These are phyloP conservation scores for Ecliptopera silaceata DNA, from an alignment of 2,888 invertebrate genomes.

Conservation along the genomic window DNA sequence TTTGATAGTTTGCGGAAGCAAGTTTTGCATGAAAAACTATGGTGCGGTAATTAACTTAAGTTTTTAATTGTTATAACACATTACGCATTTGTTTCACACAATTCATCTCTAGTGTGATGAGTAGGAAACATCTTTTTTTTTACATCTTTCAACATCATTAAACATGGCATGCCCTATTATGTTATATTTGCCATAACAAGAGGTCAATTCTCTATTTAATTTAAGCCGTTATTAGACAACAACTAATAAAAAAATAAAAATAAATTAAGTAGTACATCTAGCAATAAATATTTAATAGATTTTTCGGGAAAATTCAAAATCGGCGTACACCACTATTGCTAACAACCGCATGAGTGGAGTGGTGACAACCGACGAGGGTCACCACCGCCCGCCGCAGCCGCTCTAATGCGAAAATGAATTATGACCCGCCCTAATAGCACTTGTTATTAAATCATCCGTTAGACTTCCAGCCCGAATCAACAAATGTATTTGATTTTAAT, in stretches of 20 bases:
- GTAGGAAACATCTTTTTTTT: too few relatives aligned
- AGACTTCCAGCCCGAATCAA: conserved; percentile 28
- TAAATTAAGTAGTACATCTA: too few relatives aligned
- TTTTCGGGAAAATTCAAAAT: background rate
- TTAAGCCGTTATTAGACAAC: too few relatives aligned
- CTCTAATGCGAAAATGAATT: conserved; percentile 63
- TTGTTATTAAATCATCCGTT: conserved; percentile 58
- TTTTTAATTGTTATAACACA: too few relatives aligned
- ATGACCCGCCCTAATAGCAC: conserved; percentile 56
- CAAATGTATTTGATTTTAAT: conserved; percentile 30
- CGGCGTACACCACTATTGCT: conserved; percentile 27
- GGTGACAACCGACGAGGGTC: conserved; percentile 35
- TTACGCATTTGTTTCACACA: too few relatives aligned
- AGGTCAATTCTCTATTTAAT: too few relatives aligned
- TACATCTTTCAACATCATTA: too few relatives aligned
- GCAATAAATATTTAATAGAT: too few relatives aligned
- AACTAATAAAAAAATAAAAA: too few relatives aligned
- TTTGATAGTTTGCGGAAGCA: conserved; percentile 17
- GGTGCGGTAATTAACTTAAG: background rate
- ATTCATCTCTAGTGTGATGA: too few relatives aligned
- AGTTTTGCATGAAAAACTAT: conserved; percentile 3
- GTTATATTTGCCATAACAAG: too few relatives aligned
- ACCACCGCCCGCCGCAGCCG: conserved; percentile 21
- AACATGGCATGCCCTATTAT: too few relatives aligned
- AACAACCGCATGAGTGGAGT: conserved; percentile 42